A percentile compares a stretch with the other conserved stretches of the same genome.
Evolutionary conservation across 2,888 invertebrate genomes (phyloP).

Genomic region (Endotricha flammealis): DNA sequence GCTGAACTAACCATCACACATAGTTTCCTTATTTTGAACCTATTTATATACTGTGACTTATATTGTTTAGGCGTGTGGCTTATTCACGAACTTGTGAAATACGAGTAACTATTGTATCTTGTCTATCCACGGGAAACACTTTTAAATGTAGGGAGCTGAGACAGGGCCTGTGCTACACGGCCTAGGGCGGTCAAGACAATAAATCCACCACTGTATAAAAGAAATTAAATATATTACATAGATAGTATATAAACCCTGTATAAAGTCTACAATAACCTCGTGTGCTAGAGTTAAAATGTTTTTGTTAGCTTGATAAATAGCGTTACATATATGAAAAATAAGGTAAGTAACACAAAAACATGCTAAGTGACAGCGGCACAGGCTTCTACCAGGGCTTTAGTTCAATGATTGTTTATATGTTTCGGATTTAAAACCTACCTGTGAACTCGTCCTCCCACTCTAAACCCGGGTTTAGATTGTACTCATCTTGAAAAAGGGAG

Average conservation of each 20-base stretch:
- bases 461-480: slow-evolving; percentile 99
- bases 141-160: no score
- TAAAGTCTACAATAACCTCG: slow-evolving; percentile 29
- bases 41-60: no score
- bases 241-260: slow-evolving; percentile 28
- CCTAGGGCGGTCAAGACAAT: no score
- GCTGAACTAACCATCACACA: no score
- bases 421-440: slow-evolving; percentile 90
- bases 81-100: no score
- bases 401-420: slow-evolving; percentile 64
- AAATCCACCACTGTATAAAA: no score
- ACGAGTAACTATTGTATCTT: no score
- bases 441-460: slow-evolving; percentile 99
- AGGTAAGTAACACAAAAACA: slow-evolving; percentile 62
- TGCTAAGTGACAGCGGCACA: slow-evolving; percentile 71
- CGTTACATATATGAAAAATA: slow-evolving; percentile 46
- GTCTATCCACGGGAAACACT: no score
- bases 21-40: no score
- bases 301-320: slow-evolving; percentile 58
- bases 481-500: slow-evolving; percentile 95
- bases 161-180: no score
- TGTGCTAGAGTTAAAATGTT: slow-evolving; percentile 45
- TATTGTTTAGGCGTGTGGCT: no score
- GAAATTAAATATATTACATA: slow-evolving; percentile 7
- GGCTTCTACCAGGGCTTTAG: slow-evolving; percentile 72